Conservation (phyloP, 2,797 vertebrate species). For the Rhinella marina region DNA sequence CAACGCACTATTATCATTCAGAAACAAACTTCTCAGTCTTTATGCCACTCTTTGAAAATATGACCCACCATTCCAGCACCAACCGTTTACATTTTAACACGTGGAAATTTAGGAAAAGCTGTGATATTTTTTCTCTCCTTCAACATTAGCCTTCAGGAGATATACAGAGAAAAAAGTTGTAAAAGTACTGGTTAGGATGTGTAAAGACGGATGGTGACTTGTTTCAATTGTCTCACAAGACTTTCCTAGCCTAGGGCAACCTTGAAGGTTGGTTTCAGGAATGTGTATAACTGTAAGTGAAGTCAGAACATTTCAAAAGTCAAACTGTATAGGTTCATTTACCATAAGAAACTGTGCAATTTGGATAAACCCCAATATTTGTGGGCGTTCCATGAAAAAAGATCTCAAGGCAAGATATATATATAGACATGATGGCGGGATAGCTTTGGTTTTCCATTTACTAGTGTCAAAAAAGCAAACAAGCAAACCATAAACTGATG, state of each 20-base stretch:
- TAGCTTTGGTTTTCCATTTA: background rate
- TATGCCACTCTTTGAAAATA: background rate
- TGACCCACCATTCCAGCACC: background rate
- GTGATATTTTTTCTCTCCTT: background rate
- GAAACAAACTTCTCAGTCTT: background rate
- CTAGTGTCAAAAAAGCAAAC: background rate
- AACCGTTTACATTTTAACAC: background rate
- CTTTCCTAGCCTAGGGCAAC: slow-evolving; percentile 46
- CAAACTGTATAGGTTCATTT: no score
- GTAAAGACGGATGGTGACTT: slow-evolving; percentile 38
- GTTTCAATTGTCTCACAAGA: slow-evolving; percentile 33
- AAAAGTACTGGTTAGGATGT: slow-evolving; percentile 28
- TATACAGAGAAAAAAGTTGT: background rate
- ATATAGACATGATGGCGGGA: no score
- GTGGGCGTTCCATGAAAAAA: background rate
- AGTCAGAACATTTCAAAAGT: background rate
- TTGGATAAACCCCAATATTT: background rate
- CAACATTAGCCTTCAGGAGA: slow-evolving; percentile 18
- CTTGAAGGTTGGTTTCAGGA: slow-evolving; percentile 33
- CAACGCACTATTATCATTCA: background rate
- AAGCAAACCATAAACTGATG: background rate
- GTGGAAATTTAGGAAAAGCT: background rate
- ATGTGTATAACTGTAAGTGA: slow-evolving; percentile 13
- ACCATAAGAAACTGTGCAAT: background rate
- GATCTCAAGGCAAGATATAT: background rate